A percentile compares a stretch with the other conserved stretches of the same genome.
Evolutionary conservation across 2,888 invertebrate species (phyloP).

Genomic region (Sthenelais limicola): DNA sequence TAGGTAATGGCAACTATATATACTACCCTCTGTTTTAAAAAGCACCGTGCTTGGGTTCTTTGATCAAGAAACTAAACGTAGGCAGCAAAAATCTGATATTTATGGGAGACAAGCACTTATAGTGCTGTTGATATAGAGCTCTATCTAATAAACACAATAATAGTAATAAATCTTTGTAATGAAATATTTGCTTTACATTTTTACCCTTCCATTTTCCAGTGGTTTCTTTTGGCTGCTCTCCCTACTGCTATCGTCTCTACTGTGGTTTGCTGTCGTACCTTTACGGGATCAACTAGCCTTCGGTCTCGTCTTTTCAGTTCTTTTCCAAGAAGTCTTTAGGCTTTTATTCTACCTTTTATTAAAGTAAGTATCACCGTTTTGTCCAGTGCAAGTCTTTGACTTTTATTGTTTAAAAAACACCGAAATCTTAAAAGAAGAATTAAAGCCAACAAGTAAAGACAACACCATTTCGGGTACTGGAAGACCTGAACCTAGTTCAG

Average conservation of each 20-base stretch:
- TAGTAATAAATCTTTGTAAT: no score
- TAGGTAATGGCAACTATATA: no score
- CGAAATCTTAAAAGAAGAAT: background rate
- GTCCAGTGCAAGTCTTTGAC: background rate
- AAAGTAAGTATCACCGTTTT: constrained; percentile 70
- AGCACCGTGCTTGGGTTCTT: no score
- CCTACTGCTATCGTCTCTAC: constrained; percentile 87
- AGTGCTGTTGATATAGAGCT: no score
- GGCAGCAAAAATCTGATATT: no score
- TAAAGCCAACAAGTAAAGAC: no score
- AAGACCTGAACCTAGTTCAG: no score
- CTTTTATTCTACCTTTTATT: constrained; percentile 75
- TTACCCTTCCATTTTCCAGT: constrained; percentile 63
- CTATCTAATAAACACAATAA: no score
- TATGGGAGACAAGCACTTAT: no score
- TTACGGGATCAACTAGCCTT: constrained; percentile 84
- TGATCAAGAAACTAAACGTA: no score
- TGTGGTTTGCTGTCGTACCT: constrained; percentile 91
- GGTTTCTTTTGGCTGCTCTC: constrained; percentile 91
- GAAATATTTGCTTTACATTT: background rate
- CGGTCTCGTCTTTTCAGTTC: constrained; percentile 90
- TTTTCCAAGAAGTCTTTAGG: constrained; percentile 90
- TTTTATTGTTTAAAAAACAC: background rate
- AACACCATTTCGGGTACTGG: no score
- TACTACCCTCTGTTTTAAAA: no score